Evolutionary conservation across 2,888 invertebrate genomes (phyloP), one percentile per base, ranked within the genome.

Genomic region (Petrophora chlorosata): DNA sequence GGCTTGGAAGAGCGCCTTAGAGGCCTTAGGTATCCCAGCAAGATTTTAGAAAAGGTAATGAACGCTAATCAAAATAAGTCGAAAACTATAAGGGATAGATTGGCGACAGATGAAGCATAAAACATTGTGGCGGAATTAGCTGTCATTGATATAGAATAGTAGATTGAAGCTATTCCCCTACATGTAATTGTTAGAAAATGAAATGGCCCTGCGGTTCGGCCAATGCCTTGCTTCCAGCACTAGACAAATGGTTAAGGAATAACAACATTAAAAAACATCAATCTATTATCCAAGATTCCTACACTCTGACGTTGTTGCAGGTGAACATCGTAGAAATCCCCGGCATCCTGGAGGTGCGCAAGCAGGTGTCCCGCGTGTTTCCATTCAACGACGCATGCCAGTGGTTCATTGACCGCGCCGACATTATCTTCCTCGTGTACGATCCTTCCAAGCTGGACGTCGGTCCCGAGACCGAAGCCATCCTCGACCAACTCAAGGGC

Each of bases 321-420:
- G 95, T 98, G 15, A 98, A 97, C 79, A 95, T 98, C 72, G 97
- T 98, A 36, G 98, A 98, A 91, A 98, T 98, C 75, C 98, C 98
- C 49, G 98, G 98, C 56, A 98, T 98, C 70, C 90, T 98, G 68
- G 98, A 98, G 92, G 97, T 97, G 53, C 93, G 97, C 61, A 97
- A 98, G 82, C 97, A 97, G 90, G 96, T 97, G 38, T 97, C 98
- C 38, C 93, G 98, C 40, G 93, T 97, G 50, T 98, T 98, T 76
- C 97, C 98, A 41, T 98, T 98, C 88, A 98, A 98, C 76, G 98
- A 98, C 76, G 98, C 97, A 35, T 97, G 97, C 77, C 97, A 98
- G 82, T 98, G 98, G 98, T 98, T 98, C 88, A 98, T 98, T 72
- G 98, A 98, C 85, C 93, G 98, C 54, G 98, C 98, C 14, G 98